Base-by-base conservation (phyloP, 2,113 vertebrate species). In the Melanerpes aurifrons region DNA sequence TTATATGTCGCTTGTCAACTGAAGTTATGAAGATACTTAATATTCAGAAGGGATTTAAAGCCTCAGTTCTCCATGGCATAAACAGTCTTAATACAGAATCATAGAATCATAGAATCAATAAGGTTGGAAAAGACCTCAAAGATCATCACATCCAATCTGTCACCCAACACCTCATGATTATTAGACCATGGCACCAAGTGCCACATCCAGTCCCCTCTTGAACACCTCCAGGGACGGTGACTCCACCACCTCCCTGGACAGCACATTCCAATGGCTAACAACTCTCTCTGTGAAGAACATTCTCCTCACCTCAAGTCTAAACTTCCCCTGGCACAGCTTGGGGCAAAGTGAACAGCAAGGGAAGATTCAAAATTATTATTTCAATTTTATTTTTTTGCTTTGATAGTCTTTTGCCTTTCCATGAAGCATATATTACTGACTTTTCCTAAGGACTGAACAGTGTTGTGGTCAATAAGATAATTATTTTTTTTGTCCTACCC, bases 1-100 rank as follows among this genome's bases (percentile, higher is more conserved):
- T 95, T 90, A 67, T 31, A 17, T 13, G 66, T 22, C 43, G 8
- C 29, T 88, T 82, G 47, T 84, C 48, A 93, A 37, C 37, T 71
- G 20, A 78, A 78, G 47, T 69, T 82, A 89, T 75, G 70, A 92
- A 91, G 92, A 79, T 67, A 76, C 21, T 82, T 75, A 62, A 90
- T 8, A 68, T 94, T 74, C 40, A 69, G 45, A 92, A 84, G 7
- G 26, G 12, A 86, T 93, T 83, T 86, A 84, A 93, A 90, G 10
- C 40, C 19, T 90, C 1, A 1, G 16, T 82, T 66, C 26, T 75
- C n/a, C n/a, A 43, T 2, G 2, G 6, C 40, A 40, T 62, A 86
- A 92, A 22, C 18, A 78, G n/a, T 3, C 29, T 43, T 73, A 63
- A 63, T 63, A 40, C 31, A 40, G 40, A 40, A 40, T 40, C 40